Conservation (phyloP, 2,888 invertebrate species). For the Stictocephala bisonia region DNA sequence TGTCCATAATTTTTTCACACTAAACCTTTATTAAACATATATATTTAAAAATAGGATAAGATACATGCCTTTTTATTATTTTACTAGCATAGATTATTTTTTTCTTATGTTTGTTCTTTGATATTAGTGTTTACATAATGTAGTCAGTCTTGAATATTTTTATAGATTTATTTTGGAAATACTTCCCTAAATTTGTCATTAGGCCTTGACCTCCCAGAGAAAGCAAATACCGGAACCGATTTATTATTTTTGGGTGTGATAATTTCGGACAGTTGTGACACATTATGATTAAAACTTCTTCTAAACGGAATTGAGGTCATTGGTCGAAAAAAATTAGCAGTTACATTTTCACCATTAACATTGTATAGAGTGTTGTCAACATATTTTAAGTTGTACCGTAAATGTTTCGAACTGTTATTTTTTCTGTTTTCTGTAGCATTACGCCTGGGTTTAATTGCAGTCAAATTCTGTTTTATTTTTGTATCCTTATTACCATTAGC, state of each 20-base stretch:
- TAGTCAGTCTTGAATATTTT: too few relatives aligned
- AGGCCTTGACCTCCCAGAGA: constrained; percentile 3
- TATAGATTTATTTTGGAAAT: constrained; percentile 29
- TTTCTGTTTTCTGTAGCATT: constrained; percentile 21
- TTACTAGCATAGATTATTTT: too few relatives aligned
- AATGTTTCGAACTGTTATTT: constrained; percentile 19
- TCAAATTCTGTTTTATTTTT: constrained; percentile 10
- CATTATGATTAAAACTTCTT: background rate
- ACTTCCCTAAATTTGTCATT: constrained; percentile 35
- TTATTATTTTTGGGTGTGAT: background rate
- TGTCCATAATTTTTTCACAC: too few relatives aligned
- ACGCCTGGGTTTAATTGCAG: constrained; percentile 3
- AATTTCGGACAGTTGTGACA: background rate
- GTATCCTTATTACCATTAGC: background rate
- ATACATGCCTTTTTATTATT: too few relatives aligned
- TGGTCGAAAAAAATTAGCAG: constrained; percentile 17
- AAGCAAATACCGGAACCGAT: background rate
- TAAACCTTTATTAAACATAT: too few relatives aligned
- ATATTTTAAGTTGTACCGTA: constrained; percentile 37
- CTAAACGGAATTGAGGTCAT: constrained; percentile 10
- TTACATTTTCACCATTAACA: constrained; percentile 25
- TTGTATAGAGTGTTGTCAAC: constrained; percentile 16
- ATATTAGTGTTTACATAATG: too few relatives aligned
- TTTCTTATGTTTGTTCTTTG: too few relatives aligned
- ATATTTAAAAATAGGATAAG: too few relatives aligned